Conservation (phyloP, 2,888 invertebrate genomes). For the Heliconius cydno region DNA sequence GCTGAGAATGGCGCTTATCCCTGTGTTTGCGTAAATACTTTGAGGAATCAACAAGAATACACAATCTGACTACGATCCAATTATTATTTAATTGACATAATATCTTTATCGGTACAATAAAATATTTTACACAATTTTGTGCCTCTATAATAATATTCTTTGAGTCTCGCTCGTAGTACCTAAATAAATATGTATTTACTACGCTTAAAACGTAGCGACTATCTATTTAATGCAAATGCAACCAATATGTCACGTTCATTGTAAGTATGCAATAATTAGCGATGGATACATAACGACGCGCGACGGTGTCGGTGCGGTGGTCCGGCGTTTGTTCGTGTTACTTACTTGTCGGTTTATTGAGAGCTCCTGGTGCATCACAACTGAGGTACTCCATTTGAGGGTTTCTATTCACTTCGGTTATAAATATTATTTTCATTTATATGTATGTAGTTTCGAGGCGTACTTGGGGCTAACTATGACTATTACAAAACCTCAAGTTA, state of each 20-base stretch:
- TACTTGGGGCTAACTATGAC: too few relatives aligned
- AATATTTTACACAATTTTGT: background rate
- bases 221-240: too few relatives aligned
- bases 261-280: too few relatives aligned
- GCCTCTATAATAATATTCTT: too few relatives aligned
- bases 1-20: background rate
- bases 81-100: constrained; percentile 6
- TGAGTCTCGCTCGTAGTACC: background rate
- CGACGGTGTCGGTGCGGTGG: too few relatives aligned
- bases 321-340: constrained; percentile 13
- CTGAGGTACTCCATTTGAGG: constrained; percentile 7
- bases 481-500: too few relatives aligned
- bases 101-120: background rate
- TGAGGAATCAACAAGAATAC: background rate
- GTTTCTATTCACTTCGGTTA: background rate
- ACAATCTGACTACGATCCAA: background rate
- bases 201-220: too few relatives aligned
- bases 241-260: too few relatives aligned
- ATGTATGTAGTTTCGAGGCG: background rate
- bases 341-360: constrained; percentile 16
- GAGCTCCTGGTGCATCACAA: constrained; percentile 7
- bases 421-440: background rate
- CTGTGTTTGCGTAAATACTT: constrained; percentile 12
- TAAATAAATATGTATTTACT: background rate
- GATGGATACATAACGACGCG: too few relatives aligned